Evolutionary conservation across 1,140 invertebrate species (phyloP).

Genomic region (Propsilocerus akamusi): DNA sequence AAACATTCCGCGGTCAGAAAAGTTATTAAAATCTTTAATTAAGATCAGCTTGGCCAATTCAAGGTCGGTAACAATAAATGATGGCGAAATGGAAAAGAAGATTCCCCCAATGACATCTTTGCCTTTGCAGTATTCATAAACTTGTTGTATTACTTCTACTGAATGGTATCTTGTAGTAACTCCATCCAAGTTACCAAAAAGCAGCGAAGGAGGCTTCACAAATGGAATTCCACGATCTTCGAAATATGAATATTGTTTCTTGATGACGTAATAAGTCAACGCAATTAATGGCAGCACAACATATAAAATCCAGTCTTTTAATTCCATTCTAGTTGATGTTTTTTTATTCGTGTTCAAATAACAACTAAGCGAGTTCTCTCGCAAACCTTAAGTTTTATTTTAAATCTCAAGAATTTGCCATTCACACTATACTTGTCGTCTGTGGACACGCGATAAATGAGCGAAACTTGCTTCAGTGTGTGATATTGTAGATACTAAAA

Average conservation of each 20-base stretch:
- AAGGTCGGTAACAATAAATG: constrained; percentile 26
- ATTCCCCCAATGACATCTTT: not conserved
- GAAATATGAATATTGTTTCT: not conserved
- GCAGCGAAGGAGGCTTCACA: not conserved
- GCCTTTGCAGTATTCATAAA: constrained; percentile 14
- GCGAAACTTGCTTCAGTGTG: too few species aligned
- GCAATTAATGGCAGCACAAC: not conserved
- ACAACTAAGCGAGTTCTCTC: too few species aligned
- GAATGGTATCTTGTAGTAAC: constrained; percentile 5
- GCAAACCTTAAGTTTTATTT: too few species aligned
- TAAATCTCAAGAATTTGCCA: too few species aligned
- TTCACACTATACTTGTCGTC: too few species aligned
- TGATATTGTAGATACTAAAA: too few species aligned
- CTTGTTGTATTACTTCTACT: constrained; percentile 13
- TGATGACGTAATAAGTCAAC: not conserved
- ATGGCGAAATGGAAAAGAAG: constrained; percentile 13
- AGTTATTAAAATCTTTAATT: constrained; percentile 28
- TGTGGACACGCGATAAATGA: too few species aligned
- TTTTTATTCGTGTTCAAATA: too few species aligned
- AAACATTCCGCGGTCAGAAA: constrained; percentile 17
- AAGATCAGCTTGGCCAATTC: constrained; percentile 26
- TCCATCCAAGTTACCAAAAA: not conserved
- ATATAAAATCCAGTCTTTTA: too few species aligned
- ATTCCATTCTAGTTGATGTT: too few species aligned
- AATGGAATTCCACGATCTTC: not conserved